Base-by-base conservation (phyloP, 92 coral and sea anemone genomes). In the Umimayanthus kanabou region DNA sequence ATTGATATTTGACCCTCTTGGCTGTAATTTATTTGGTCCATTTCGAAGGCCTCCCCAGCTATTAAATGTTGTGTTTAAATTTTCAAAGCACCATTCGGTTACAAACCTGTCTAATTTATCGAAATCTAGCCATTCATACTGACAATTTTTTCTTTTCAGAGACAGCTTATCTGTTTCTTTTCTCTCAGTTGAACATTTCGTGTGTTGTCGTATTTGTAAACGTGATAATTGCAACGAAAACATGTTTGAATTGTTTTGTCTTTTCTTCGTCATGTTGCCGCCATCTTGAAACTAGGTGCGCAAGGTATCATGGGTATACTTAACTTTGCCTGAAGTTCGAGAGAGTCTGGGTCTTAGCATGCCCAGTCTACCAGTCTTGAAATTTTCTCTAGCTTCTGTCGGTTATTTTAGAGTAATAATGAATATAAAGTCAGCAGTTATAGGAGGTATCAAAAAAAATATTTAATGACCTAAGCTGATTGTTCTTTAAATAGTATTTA, bases 181-280 rank as follows among this genome's bases (percentile, higher is more conserved):
- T 75, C 50, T 73, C 79, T 18, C 50, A 22, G 25, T 61, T 33
- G 72, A 80, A 55, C 67, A 14, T 80, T 80, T 16, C n/a, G 28
- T 37, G 45, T 22, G 69, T 55, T 80, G 84, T 30, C 84, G 84
- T 55, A 53, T 16, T 79, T 79, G 3, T 14, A 14, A 30, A 40
- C 82, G 82, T 29, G 65, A 79, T 25, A 55, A 50, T 80, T 53
- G 47, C 69, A 23, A 80, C 84, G 43, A 61, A 80, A 53, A 37
- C 45, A 80, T 61, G 69, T 61, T 57, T 57, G 66, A 57, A 57
- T 57, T 57, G 8, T 57, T 57, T 23, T 57, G 4, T 9, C 66
- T 15, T 57, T 57, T 57, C 66, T 20, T 61, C 69, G 69, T 61
- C 69, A 20, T 61, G 69, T 5, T 61, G 6, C 26, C 69, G 69